Conservation (phyloP, 2,888 invertebrate species). For the Panzeria rudis region DNA sequence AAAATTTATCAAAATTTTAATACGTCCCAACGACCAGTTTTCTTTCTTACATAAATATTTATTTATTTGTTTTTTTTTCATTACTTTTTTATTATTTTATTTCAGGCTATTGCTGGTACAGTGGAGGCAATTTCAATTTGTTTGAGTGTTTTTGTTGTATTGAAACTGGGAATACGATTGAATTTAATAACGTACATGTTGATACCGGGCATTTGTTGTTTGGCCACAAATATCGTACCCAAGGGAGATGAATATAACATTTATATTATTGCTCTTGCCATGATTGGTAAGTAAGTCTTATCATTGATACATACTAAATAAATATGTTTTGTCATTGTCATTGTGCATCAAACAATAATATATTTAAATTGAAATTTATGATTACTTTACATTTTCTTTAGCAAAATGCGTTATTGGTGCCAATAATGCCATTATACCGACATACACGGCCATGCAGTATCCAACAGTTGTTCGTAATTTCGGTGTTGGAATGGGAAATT, state of each 20-base stretch:
- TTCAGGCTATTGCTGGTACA: conserved; percentile 86
- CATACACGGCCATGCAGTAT: conserved; percentile 89
- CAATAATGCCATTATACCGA: conserved; percentile 91
- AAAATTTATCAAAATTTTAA: too few species aligned
- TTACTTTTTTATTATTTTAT: background rate
- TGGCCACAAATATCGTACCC: conserved; percentile 85
- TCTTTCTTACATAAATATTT: too few species aligned
- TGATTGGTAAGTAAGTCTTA: conserved; percentile 86
- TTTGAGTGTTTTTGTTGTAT: conserved; percentile 88
- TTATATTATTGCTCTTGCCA: conserved; percentile 88
- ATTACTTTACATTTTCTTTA: conserved; percentile 67
- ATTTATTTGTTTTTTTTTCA: background rate
- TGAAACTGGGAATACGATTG: conserved; percentile 88
- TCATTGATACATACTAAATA: background rate
- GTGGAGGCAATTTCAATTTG: conserved; percentile 91
- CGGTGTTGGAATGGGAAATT: conserved; percentile 90
- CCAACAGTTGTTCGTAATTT: conserved; percentile 89
- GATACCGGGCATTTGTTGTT: conserved; percentile 88
- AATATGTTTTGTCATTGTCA: conserved; percentile 8
- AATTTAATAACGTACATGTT: conserved; percentile 89
- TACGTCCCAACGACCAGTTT: too few species aligned
- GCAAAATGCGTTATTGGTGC: conserved; percentile 91
- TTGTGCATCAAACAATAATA: conserved; percentile 15
- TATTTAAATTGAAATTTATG: conserved; percentile 61
- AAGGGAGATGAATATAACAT: conserved; percentile 85